Base-by-base conservation (phyloP, 2,797 vertebrate species). In the Myotis planiceps region DNA sequence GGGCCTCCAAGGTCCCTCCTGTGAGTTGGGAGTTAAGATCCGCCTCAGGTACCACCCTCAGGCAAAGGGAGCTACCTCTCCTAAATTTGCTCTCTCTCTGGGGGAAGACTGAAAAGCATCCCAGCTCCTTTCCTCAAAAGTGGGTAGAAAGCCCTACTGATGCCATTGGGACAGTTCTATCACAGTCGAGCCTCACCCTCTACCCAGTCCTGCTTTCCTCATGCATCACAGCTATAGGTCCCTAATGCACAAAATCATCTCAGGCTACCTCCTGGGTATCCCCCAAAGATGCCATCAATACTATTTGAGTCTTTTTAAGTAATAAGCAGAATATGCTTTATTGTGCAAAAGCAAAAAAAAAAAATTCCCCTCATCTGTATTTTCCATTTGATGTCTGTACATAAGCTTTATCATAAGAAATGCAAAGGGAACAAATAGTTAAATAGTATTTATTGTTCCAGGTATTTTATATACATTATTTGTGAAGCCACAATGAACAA, bases 331-430 rank as follows among this genome's bases (percentile, higher is more conserved):
- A 14, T 32, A 15, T 16, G 4, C 34, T 47, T 55, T 32, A n/a
- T 19, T 42, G n/a, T 71, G n/a, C 49, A 51, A 81, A 34, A 10
- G 32, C 39, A 55, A 29, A 2, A 58, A 19, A 19, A 39, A 83
- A 6, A 2, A 29, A 12, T 19, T 39, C 23, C 14, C 32, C 10
- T 32, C 63, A 6, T 0, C 23, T 10, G 53, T 71, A 34, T 14
- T 80, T 84, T 72, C 23, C 66, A 23, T 76, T 55, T 58, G 60
- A 66, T 83, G 45, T 19, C 9, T 71, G 2, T 47, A 51, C 34
- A 78, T 88, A 32, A 75, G 49, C 13, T 39, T 84, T 88, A 39
- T 55, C 37, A 63, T 55, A 7, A 69, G 45, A 63, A 89, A 78
- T 81, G 3, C 4, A n/a, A 47, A 76, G 12, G 9, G 18, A 94